Conservation (phyloP, 2,888 invertebrate species). For the Melieria omissa region DNA sequence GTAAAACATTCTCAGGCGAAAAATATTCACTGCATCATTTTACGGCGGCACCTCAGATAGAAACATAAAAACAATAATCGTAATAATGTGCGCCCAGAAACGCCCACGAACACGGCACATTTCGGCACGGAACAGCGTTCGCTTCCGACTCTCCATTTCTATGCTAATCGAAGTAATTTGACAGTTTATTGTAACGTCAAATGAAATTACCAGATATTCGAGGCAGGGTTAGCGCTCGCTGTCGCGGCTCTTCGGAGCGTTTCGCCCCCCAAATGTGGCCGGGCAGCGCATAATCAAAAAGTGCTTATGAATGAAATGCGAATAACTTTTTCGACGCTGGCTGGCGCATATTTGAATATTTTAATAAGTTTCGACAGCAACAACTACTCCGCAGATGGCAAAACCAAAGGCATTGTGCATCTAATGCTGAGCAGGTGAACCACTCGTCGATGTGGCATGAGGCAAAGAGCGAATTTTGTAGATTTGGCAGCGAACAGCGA, state of each 20-base stretch:
- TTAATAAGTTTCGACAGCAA: slow-evolving; percentile 37
- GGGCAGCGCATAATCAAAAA: slow-evolving; percentile 44
- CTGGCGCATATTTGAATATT: slow-evolving; percentile 42
- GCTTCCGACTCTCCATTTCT: slow-evolving; percentile 51
- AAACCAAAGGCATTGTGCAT: background rate
- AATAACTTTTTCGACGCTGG: slow-evolving; percentile 21
- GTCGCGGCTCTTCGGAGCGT: too few species aligned
- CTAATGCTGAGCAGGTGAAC: too few species aligned
- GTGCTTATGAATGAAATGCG: slow-evolving; percentile 43
- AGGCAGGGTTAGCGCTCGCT: too few species aligned
- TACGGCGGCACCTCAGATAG: slow-evolving; percentile 13
- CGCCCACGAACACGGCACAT: background rate
- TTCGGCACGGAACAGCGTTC: background rate
- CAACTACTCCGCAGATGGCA: background rate
- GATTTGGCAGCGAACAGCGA: slow-evolving; percentile 34
- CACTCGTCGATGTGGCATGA: too few species aligned
- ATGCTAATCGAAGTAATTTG: slow-evolving; percentile 58
- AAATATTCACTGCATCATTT: slow-evolving; percentile 2
- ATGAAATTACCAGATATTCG: slow-evolving; percentile 30
- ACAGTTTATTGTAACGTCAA: slow-evolving; percentile 49
- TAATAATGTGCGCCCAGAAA: slow-evolving; percentile 23
- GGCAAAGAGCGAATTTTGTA: slow-evolving; percentile 7
- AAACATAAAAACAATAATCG: slow-evolving; percentile 22
- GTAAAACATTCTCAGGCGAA: slow-evolving; percentile 6
- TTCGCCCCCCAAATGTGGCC: background rate